A percentile compares a stretch with the other conserved stretches of the same genome.
Conservation (phyloP, 2,797 vertebrate species). For the Sebastes flavidus region DNA sequence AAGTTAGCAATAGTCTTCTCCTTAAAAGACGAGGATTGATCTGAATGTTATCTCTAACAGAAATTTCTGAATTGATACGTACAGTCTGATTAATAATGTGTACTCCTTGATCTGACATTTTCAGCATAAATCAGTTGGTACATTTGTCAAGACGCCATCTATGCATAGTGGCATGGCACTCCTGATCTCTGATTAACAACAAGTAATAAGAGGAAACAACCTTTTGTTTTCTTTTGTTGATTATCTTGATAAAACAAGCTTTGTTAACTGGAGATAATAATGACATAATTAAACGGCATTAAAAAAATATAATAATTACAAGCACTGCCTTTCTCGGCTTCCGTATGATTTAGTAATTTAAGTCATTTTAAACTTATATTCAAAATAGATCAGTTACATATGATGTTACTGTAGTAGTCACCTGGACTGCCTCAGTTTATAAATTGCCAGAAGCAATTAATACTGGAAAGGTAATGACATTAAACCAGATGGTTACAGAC, state of each 20-base stretch:
- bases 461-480: background rate
- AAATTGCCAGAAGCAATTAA: background rate
- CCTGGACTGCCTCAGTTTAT: background rate
- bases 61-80: background rate
- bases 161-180: background rate
- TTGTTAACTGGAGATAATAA: background rate
- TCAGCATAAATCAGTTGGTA: too few relatives aligned
- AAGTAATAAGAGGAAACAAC: background rate
- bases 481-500: conserved; percentile 9
- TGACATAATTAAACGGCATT: too few relatives aligned
- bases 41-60: background rate
- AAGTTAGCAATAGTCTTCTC: background rate
- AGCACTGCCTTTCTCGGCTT: too few relatives aligned
- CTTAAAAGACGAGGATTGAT: background rate
- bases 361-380: background rate
- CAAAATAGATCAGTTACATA: background rate
- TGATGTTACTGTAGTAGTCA: background rate
- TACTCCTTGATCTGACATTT: too few relatives aligned
- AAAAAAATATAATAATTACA: too few relatives aligned
- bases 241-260: background rate
- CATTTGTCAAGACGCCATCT: too few relatives aligned
- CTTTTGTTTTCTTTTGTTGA: background rate
- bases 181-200: background rate
- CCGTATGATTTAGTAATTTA: background rate
- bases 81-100: background rate